Percentiles rank a stretch among this genome's conserved stretches.
Conservation (phyloP, 2,888 invertebrate species). For the Drosophila quasianomalipes region DNA sequence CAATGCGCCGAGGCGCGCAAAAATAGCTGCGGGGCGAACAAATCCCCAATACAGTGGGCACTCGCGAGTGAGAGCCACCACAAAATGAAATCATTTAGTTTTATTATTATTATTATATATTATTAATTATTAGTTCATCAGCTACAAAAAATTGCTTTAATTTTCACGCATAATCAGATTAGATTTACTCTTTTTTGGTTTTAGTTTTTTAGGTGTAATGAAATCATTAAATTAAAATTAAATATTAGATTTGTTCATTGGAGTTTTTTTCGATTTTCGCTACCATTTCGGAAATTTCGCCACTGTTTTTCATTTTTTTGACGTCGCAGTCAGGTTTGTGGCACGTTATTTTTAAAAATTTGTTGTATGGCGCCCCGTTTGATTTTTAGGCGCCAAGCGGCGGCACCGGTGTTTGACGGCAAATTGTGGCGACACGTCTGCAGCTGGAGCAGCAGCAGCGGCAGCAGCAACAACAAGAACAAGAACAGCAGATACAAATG, state of each 20-base stretch:
- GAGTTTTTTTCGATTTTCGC: neutral
- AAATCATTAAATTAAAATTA: neutral
- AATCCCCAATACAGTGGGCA: conserved; percentile 61
- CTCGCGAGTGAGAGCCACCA: neutral
- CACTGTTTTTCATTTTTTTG: conserved; percentile 43
- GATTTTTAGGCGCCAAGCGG: conserved; percentile 77
- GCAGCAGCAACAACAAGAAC: conserved; percentile 43
- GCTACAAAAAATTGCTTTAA: neutral
- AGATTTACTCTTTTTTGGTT: neutral
- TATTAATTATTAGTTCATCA: neutral
- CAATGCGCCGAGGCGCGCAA: conserved; percentile 46
- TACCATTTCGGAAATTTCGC: neutral
- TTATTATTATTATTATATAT: too few species aligned
- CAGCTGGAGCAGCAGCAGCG: conserved; percentile 49
- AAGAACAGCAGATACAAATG: conserved; percentile 46
- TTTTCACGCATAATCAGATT: neutral
- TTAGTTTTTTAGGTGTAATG: neutral
- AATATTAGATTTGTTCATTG: neutral
- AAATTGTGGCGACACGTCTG: conserved; percentile 84
- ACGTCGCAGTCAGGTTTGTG: conserved; percentile 24
- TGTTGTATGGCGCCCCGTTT: conserved; percentile 68
- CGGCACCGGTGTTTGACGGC: conserved; percentile 75
- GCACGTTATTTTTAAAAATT: conserved; percentile 68
- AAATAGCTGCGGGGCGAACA: conserved; percentile 65
- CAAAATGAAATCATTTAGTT: neutral